Evolutionary conservation across 1,140 invertebrate species (phyloP).

Genomic region (Neuroterus valhalla): DNA sequence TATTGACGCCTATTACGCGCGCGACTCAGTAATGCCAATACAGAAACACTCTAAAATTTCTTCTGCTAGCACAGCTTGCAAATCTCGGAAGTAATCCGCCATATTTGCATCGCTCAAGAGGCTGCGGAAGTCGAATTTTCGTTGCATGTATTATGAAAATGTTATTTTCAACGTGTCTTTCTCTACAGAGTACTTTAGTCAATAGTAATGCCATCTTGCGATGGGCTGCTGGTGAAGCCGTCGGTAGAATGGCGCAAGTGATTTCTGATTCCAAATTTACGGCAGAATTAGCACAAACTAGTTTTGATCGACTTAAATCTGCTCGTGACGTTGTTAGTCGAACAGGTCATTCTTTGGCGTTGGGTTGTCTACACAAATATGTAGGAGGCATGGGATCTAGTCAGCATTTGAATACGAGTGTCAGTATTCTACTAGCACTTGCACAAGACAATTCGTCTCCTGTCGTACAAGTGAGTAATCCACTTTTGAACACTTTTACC

Average conservation of each 20-base stretch:
- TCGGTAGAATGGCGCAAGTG: conserved; percentile 93
- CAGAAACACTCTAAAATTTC: no score
- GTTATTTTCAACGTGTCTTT: background rate
- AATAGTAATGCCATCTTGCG: conserved; percentile 90
- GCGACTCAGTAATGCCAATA: no score
- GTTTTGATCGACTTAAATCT: conserved; percentile 92
- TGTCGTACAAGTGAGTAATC: conserved; percentile 85
- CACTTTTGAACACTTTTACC: background rate
- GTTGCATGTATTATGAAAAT: no score
- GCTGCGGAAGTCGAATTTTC: no score
- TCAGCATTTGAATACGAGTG: conserved; percentile 93
- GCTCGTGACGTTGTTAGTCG: conserved; percentile 91
- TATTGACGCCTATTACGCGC: no score
- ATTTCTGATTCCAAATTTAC: conserved; percentile 90
- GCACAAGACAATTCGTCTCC: conserved; percentile 94
- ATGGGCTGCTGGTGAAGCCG: conserved; percentile 90
- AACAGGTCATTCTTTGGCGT: conserved; percentile 93
- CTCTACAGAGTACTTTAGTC: conserved; percentile 82
- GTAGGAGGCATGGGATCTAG: conserved; percentile 93
- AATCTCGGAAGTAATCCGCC: no score
- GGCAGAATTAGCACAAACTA: conserved; percentile 91
- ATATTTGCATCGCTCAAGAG: no score
- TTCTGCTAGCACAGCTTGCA: no score
- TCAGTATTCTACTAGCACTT: conserved; percentile 94
- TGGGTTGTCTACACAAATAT: conserved; percentile 94